A percentile compares a stretch with the other conserved stretches of the same genome.
These are phyloP conservation scores for Platysteira castanea DNA, from an alignment of 2,113 vertebrate genomes.

Conservation along the genomic window DNA sequence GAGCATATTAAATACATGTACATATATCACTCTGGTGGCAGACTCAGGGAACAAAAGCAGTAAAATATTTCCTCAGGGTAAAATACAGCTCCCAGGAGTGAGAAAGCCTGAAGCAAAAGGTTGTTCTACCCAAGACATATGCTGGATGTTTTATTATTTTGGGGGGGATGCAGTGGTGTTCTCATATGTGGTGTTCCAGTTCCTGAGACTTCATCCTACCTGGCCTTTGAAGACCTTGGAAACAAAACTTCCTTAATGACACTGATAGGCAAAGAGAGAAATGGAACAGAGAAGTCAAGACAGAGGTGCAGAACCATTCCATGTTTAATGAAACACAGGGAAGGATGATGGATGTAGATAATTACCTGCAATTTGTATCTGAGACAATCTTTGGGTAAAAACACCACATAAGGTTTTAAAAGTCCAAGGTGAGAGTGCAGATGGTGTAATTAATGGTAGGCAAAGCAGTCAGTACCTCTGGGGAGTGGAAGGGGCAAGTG, in stretches of 20 bases:
- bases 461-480: background rate
- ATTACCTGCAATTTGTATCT: conserved; percentile 21
- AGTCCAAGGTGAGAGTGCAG: background rate
- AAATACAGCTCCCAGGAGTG: conserved; percentile 57
- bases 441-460: background rate
- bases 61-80: conserved; percentile 52
- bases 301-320: background rate
- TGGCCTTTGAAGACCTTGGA: conserved; percentile 18
- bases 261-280: background rate
- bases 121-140: conserved; percentile 54
- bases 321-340: background rate
- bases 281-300: background rate
- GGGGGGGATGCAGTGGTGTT: background rate
- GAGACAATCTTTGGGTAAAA: background rate
- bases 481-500: background rate
- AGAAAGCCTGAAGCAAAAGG: conserved; percentile 52
- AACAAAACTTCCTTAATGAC: background rate
- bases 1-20: conserved; percentile 2
- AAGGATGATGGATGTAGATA: conserved; percentile 40
- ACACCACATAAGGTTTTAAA: background rate
- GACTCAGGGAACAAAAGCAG: conserved; percentile 37
- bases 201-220: background rate
- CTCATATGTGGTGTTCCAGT: background rate
- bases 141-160: conserved; percentile 27
- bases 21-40: conserved; percentile 21